A percentile compares a stretch with the other conserved stretches of the same genome.
These are phyloP conservation scores for Nesogale talazaci DNA, from an alignment of 2,113 vertebrate species.

Conservation along the genomic window DNA sequence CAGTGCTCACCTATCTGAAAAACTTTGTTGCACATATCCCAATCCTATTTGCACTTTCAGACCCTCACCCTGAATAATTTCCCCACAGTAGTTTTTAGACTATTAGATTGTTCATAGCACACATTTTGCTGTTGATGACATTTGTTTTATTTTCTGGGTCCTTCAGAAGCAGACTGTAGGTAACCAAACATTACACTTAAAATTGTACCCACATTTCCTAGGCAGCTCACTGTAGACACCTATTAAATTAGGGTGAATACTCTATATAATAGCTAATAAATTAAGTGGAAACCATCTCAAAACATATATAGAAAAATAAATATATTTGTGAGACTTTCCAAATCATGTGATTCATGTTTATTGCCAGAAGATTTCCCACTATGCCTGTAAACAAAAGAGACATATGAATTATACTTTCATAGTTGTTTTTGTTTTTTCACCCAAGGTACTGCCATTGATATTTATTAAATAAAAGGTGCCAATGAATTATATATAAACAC, in stretches of 20 bases:
- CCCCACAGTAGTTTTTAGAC: not conserved
- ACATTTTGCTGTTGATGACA: conserved; percentile 7
- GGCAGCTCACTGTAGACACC: not conserved
- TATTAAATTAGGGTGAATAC: conserved; percentile 28
- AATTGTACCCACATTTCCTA: not conserved
- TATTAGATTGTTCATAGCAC: conserved; percentile 21
- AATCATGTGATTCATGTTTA: not conserved
- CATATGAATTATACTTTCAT: conserved; percentile 20
- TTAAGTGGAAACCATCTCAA: conserved; percentile 9
- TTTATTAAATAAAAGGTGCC: conserved; percentile 47
- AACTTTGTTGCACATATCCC: not conserved
- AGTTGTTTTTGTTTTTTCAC: not conserved
- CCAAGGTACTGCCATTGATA: not conserved
- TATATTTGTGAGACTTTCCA: not conserved
- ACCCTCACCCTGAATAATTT: not conserved
- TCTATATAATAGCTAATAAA: conserved; percentile 36
- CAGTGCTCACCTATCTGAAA: not conserved
- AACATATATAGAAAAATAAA: not conserved
- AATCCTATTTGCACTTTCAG: not conserved
- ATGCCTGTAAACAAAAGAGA: conserved; percentile 25
- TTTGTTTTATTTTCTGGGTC: not conserved
- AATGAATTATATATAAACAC: not conserved
- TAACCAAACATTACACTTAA: not conserved
- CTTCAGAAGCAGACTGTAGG: not conserved
- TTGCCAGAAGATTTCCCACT: conserved; percentile 38